These are phyloP conservation scores for Cyclophora albipunctata DNA, from an alignment of 2,888 invertebrate genomes.

Conservation along the genomic window DNA sequence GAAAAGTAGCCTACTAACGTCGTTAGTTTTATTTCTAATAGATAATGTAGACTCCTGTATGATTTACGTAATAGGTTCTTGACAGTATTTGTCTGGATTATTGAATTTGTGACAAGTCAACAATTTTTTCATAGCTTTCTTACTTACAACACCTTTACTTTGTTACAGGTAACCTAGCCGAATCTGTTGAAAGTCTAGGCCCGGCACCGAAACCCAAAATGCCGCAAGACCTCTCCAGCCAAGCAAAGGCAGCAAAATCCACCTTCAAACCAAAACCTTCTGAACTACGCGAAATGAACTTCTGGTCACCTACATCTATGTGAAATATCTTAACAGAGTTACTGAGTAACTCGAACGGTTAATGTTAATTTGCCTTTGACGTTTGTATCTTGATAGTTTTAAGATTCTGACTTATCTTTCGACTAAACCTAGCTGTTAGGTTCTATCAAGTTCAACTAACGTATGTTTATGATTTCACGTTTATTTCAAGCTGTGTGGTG, in stretches of 20 bases:
- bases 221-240: constrained; percentile 23
- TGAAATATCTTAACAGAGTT: constrained; percentile 43
- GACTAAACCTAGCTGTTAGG: constrained; percentile 3
- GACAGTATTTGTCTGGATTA: too few species aligned
- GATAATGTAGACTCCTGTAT: too few species aligned
- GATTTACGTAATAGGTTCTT: too few species aligned
- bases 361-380: constrained; percentile 5
- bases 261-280: constrained; percentile 60
- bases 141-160: neutral
- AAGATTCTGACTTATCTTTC: neutral
- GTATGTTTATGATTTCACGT: constrained; percentile 5
- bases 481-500: neutral
- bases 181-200: constrained; percentile 65
- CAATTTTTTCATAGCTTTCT: too few species aligned
- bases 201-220: constrained; percentile 39
- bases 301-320: constrained; percentile 91
- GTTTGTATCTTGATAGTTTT: neutral
- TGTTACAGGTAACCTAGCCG: constrained; percentile 46
- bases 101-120: too few species aligned
- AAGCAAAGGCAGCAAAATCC: constrained; percentile 38
- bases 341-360: constrained; percentile 12
- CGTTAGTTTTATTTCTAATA: too few species aligned
- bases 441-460: constrained; percentile 10
- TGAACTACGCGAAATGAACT: constrained; percentile 87
- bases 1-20: too few species aligned